Percentiles rank a stretch among this genome's conserved stretches.
phyloP scores from a whole-genome alignment of 1,140 invertebrate species.

The Colletes latitarsis region DNA sequence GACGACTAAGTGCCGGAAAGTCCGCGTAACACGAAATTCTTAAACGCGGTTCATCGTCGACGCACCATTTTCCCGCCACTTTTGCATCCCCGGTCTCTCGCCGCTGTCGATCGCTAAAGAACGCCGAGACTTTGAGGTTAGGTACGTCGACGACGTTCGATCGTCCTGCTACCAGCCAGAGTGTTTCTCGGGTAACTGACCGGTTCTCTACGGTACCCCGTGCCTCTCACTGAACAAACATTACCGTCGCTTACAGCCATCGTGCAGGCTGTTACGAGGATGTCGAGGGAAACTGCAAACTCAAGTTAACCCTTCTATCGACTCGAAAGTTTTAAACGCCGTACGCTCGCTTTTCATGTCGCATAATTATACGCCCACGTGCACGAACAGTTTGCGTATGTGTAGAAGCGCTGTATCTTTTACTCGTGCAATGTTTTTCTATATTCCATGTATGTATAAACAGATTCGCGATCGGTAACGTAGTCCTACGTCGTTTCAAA shows the following conservation, averaged over 20 bases:
- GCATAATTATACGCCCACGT: background rate
- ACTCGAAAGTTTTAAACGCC: constrained; percentile 13
- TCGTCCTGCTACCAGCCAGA: constrained; percentile 49
- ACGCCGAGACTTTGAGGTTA: constrained; percentile 15
- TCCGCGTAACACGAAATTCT: constrained; percentile 19
- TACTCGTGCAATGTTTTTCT: no score
- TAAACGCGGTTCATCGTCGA: constrained; percentile 15
- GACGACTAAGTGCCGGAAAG: constrained; percentile 14
- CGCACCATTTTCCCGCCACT: constrained; percentile 25
- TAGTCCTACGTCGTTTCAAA: no score
- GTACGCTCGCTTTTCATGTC: background rate
- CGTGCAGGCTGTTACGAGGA: constrained; percentile 7
- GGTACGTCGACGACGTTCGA: constrained; percentile 18
- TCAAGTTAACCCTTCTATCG: constrained; percentile 14
- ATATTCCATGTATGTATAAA: no score
- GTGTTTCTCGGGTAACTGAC: constrained; percentile 66
- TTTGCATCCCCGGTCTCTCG: constrained; percentile 22
- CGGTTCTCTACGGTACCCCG: constrained; percentile 51
- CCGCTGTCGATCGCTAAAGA: background rate
- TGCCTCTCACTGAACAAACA: constrained; percentile 63
- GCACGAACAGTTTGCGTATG: no score
- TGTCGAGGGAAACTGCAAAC: background rate
- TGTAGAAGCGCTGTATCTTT: no score
- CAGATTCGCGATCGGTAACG: no score
- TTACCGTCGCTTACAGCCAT: constrained; percentile 48